Conservation (phyloP, 2,888 invertebrate species). For the Synergus laeviventris region DNA sequence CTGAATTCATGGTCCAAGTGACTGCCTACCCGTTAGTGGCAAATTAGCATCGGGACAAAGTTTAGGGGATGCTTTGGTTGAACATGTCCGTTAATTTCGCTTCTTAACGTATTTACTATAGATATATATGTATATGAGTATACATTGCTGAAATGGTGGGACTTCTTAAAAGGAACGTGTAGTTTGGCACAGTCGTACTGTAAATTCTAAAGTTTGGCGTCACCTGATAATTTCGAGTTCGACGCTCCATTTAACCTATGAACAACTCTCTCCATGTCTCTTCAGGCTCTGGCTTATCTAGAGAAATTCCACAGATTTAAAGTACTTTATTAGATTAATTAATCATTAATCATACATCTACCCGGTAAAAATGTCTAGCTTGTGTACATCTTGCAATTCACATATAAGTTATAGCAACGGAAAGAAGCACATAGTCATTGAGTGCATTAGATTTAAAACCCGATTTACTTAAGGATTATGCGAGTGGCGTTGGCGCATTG, state of each 20-base stretch:
- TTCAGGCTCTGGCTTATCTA: neutral
- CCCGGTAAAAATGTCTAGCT: too few species aligned
- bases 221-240: slow-evolving; percentile 61
- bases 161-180: slow-evolving; percentile 57
- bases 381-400: too few species aligned
- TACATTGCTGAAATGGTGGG: slow-evolving; percentile 58
- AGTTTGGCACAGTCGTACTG: slow-evolving; percentile 64
- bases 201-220: slow-evolving; percentile 66
- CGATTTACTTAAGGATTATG: slow-evolving; percentile 1
- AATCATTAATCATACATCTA: too few species aligned
- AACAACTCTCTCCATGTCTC: neutral
- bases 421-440: too few species aligned
- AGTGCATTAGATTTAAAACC: neutral
- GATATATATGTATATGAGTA: neutral
- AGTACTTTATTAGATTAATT: neutral
- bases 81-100: slow-evolving; percentile 45
- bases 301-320: neutral
- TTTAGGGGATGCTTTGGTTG: slow-evolving; percentile 48
- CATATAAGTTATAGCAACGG: too few species aligned
- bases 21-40: slow-evolving; percentile 42
- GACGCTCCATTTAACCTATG: neutral
- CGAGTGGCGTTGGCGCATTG: neutral
- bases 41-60: slow-evolving; percentile 49
- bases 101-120: neutral
- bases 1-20: slow-evolving; percentile 27